These are phyloP conservation scores for Matsumurasca onukii DNA, from an alignment of 1,140 invertebrate species.

Conservation along the genomic window DNA sequence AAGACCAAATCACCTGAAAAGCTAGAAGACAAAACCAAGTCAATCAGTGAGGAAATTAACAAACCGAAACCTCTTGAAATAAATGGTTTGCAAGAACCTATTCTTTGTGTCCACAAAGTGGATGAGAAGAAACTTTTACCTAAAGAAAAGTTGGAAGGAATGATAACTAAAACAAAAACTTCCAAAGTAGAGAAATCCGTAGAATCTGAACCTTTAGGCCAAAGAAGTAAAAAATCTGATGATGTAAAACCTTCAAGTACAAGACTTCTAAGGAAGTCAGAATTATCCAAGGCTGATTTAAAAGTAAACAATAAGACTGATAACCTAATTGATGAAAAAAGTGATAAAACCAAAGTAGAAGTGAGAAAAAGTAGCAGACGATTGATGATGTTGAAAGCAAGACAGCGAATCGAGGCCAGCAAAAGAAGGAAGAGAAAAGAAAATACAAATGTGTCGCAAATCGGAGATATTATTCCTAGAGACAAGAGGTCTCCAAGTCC, in stretches of 20 bases:
- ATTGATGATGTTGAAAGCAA: slow-evolving; percentile 30
- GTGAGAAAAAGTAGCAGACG: slow-evolving; percentile 30
- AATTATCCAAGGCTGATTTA: neutral
- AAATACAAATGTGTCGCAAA: neutral
- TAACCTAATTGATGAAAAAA: slow-evolving; percentile 9
- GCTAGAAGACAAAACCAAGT: too few species aligned
- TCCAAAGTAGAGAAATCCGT: slow-evolving; percentile 22
- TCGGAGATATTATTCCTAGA: neutral
- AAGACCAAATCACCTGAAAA: too few species aligned
- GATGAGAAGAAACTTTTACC: slow-evolving; percentile 8
- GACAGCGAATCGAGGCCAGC: slow-evolving; percentile 31
- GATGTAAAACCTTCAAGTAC: neutral
- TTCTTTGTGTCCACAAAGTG: slow-evolving; percentile 13
- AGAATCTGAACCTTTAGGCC: slow-evolving; percentile 36
- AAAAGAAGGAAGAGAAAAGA: slow-evolving; percentile 40
- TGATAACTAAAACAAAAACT: too few species aligned
- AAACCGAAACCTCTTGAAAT: too few species aligned
- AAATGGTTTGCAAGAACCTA: slow-evolving; percentile 32
- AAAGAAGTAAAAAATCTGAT: slow-evolving; percentile 41
- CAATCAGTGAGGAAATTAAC: too few species aligned
- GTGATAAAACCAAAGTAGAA: slow-evolving; percentile 14
- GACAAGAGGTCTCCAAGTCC: slow-evolving; percentile 1
- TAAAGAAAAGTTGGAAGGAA: slow-evolving; percentile 38
- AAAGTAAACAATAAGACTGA: slow-evolving; percentile 2
- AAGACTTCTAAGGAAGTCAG: neutral